These are phyloP conservation scores for Agonopterix heracliana DNA, from an alignment of 2,888 invertebrate genomes.

Conservation along the genomic window DNA sequence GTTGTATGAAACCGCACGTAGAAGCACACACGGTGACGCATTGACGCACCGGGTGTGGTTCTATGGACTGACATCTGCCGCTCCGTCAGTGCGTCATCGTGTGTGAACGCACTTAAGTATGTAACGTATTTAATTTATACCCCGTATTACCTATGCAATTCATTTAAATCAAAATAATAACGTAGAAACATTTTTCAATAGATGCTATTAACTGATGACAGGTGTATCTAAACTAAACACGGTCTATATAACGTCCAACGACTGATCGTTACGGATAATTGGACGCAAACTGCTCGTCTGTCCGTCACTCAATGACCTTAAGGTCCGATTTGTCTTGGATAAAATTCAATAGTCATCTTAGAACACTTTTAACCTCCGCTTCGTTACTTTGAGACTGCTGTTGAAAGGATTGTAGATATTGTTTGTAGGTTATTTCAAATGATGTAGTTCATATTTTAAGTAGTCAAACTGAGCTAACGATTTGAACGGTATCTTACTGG, in stretches of 20 bases:
- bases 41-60: too few species aligned
- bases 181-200: neutral
- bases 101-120: too few species aligned
- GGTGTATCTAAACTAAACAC: neutral
- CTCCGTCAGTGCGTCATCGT: too few species aligned
- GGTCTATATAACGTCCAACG: neutral
- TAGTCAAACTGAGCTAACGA: too few species aligned
- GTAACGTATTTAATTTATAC: too few species aligned
- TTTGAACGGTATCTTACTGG: too few species aligned
- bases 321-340: constrained; percentile 19
- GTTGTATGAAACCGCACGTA: too few species aligned
- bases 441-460: too few species aligned
- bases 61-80: too few species aligned
- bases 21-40: too few species aligned
- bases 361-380: constrained; percentile 23
- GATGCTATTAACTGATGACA: neutral
- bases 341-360: constrained; percentile 21
- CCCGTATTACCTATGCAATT: neutral
- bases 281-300: constrained; percentile 27
- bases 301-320: constrained; percentile 21
- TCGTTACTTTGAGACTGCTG: constrained; percentile 2
- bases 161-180: neutral
- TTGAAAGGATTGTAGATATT: too few species aligned
- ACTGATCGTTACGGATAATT: constrained; percentile 37
- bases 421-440: too few species aligned